Evolutionary conservation across 2,113 vertebrate genomes (phyloP).

Genomic region (Prunella fulvescens): DNA sequence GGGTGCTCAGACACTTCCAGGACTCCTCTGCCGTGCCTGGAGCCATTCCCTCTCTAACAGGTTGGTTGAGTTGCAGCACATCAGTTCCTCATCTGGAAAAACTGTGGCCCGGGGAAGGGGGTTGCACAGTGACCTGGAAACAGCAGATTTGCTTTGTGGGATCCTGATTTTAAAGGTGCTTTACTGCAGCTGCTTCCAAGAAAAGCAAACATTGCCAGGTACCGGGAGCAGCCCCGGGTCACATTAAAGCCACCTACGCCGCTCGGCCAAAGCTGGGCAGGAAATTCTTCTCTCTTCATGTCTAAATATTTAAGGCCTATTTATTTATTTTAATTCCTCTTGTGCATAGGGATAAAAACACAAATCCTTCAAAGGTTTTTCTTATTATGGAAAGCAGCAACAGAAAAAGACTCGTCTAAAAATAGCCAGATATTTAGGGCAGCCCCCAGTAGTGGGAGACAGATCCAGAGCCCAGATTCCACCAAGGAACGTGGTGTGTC

Average conservation of each 20-base stretch:
- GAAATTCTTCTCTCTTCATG: constrained; percentile 51
- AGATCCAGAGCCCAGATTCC: constrained; percentile 5
- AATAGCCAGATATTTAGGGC: constrained; percentile 55
- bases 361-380: constrained; percentile 60
- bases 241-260: constrained; percentile 15
- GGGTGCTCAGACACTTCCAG: background rate
- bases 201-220: background rate
- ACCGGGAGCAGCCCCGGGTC: background rate
- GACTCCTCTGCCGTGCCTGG: background rate
- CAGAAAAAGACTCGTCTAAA: constrained; percentile 11
- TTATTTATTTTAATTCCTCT: constrained; percentile 66
- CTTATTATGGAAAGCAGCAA: constrained; percentile 39
- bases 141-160: background rate
- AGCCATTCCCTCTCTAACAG: background rate
- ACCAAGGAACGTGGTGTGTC: background rate
- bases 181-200: background rate
- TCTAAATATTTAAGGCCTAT: constrained; percentile 44
- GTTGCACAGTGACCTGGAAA: background rate
- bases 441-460: constrained; percentile 1
- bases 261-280: constrained; percentile 14
- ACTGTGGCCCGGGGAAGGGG: background rate
- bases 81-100: background rate
- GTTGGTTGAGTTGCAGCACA: background rate
- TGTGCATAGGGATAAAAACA: constrained; percentile 47
- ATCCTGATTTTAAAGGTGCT: background rate